phyloP scores from a whole-genome alignment of 2,797 vertebrate genomes.

The Streptopelia turtur region DNA sequence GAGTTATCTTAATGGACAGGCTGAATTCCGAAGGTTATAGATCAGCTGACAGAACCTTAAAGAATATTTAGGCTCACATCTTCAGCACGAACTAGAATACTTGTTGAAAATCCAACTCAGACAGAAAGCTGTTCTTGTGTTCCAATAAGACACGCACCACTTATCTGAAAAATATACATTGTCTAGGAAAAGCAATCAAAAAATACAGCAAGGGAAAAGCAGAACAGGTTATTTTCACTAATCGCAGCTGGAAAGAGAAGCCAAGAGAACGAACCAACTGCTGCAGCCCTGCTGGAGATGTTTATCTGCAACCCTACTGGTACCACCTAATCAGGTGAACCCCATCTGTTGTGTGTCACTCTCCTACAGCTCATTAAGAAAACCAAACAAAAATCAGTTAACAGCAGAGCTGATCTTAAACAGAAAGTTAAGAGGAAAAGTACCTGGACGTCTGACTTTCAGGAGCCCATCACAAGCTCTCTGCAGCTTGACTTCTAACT shows the following conservation, averaged over 20 bases:
- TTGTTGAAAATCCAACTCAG: not conserved
- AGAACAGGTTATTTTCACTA: not conserved
- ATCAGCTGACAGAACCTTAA: not conserved
- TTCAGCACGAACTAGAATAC: not conserved
- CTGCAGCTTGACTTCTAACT: not conserved
- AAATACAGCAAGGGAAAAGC: not conserved
- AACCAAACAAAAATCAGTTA: not conserved
- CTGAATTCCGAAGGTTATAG: not conserved
- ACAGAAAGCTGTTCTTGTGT: not conserved
- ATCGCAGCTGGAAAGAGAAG: not conserved
- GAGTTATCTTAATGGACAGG: not conserved
- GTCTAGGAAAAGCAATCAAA: not conserved
- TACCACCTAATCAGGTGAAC: constrained; percentile 14
- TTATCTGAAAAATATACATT: not conserved
- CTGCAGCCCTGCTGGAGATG: not conserved
- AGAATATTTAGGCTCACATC: not conserved
- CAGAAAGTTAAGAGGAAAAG: not conserved
- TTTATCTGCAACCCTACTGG: not conserved
- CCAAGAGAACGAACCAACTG: not conserved
- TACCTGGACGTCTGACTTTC: not conserved
- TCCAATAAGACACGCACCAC: not conserved
- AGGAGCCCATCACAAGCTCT: not conserved
- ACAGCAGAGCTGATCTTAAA: not conserved
- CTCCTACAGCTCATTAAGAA: not conserved
- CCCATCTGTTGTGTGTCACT: constrained; percentile 21